A percentile compares a stretch with the other conserved stretches of the same genome.
Conservation (phyloP, 2,113 vertebrate species). For the Ramphastos sulfuratus region DNA sequence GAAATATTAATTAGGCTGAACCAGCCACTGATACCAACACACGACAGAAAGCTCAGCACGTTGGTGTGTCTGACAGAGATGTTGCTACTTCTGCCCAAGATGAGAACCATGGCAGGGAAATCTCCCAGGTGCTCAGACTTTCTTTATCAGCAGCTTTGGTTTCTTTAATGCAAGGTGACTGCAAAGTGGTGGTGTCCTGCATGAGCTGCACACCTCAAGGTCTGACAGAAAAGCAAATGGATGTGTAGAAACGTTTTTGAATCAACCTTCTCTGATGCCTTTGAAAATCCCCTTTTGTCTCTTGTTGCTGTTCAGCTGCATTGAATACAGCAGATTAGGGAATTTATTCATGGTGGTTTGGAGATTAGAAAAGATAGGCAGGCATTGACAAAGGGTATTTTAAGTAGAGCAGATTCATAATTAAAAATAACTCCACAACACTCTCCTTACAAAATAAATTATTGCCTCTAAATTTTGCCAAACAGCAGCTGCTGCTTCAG, state of each 20-base stretch:
- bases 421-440: not conserved
- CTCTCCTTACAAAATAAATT: not conserved
- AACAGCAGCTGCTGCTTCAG: not conserved
- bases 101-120: not conserved
- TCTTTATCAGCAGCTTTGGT: no score
- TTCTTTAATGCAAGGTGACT: not conserved
- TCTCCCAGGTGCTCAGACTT: not conserved
- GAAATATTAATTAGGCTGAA: constrained; percentile 3
- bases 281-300: not conserved
- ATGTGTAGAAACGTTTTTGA: not conserved
- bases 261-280: not conserved
- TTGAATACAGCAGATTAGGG: not conserved
- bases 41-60: rapidly evolving
- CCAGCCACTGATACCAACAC: not conserved
- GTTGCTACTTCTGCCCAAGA: not conserved
- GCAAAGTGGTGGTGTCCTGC: not conserved
- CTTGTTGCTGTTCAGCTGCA: not conserved
- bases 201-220: not conserved
- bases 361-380: not conserved
- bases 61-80: not conserved
- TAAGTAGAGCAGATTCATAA: not conserved
- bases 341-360: not conserved
- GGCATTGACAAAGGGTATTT: not conserved
- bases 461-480: not conserved
- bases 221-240: not conserved